Evolutionary conservation across 2,113 vertebrate species (phyloP), one percentile per base, ranked within the genome.

Genomic region (Oceanites oceanicus): DNA sequence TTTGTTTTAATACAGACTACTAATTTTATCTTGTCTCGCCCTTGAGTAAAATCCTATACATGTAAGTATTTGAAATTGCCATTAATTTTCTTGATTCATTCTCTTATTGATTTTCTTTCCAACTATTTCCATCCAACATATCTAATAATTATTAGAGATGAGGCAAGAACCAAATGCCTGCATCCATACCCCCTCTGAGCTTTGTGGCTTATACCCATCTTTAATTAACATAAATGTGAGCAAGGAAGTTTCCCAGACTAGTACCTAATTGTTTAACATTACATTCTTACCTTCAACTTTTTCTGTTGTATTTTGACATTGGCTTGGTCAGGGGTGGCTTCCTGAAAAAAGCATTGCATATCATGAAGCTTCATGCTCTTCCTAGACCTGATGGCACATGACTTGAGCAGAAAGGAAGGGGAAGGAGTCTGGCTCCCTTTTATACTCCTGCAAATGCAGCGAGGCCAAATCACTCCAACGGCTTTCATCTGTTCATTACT

Each of bases 11-110:
- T 90, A 92, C 63, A 92, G 86, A 86, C 62, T 94, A 73, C 89
- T 92, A 75, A 92, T 95, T 87, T 95, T 94, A 95, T 85, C 84
- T 95, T 91, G 86, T 91, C 77, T 85, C 44, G 30, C 53, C 78
- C 76, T 79, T 95, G 95, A 97, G 81, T 92, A 87, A 96, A 95
- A 96, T 95, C 93, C 91, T 95, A 90, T 95, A 91, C 50, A 44
- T 47, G 80, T 66, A 93, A 94, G 85, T 96, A 95, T 88, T 95
- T 95, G 91, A 96, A 96, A 94, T 89, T 83, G 77, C 84, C 84
- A 95, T 95, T 96, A 74, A 91, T 95, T 97, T 97, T 95, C 94
- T 96, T 95, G 96, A 95, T 94, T 97, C 95, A 96, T 96, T 95
- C 59, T 67, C 90, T 55, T 92, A 96, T 95, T 96, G 95, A 97